These are phyloP conservation scores for Solenopsis fugax DNA, from an alignment of 1,140 invertebrate genomes.

Conservation along the genomic window DNA sequence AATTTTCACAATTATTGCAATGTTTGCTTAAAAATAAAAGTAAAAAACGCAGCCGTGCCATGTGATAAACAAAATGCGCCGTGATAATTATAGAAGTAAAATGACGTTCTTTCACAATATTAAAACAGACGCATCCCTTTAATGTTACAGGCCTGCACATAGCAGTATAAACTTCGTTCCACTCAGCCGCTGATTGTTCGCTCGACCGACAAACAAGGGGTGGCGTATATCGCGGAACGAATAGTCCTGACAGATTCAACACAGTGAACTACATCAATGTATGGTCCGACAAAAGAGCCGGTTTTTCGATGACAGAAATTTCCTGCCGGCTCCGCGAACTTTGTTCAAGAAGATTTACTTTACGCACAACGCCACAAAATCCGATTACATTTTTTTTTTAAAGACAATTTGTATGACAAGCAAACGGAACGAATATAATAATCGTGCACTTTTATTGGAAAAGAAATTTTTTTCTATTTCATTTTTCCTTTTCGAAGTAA, in stretches of 20 bases:
- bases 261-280: conserved; percentile 33
- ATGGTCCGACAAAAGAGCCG: not conserved
- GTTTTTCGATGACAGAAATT: conserved; percentile 13
- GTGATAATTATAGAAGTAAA: not conserved
- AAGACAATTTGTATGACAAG: not conserved
- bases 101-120: not conserved
- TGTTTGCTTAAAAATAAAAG: not conserved
- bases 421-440: not conserved
- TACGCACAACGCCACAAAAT: not conserved
- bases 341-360: not conserved
- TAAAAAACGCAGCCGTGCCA: not conserved
- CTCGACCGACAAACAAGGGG: conserved; percentile 35
- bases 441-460: too few species aligned
- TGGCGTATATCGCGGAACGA: conserved; percentile 33
- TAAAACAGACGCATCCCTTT: conserved; percentile 21
- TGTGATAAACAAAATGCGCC: too few species aligned
- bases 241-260: conserved; percentile 23
- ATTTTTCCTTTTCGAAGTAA: not conserved
- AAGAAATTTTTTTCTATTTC: too few species aligned
- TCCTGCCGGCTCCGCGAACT: not conserved
- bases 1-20: not conserved
- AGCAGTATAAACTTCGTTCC: conserved; percentile 34
- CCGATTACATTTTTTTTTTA: not conserved
- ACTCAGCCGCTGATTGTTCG: not conserved
- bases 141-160: conserved; percentile 17